Conservation (phyloP, 2,113 vertebrate species). For the Platichthys stellatus region DNA sequence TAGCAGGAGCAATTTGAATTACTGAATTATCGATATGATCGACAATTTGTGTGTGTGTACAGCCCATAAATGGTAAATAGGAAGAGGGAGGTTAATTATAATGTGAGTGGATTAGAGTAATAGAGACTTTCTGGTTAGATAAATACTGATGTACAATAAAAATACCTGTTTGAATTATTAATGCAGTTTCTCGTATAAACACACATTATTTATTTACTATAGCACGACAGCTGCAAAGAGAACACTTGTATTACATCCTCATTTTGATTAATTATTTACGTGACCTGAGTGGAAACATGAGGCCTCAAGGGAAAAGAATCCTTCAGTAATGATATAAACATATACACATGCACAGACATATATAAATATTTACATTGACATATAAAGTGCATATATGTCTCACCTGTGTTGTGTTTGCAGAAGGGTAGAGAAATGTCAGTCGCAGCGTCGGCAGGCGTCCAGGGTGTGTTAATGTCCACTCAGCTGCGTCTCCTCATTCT, state of each 20-base stretch:
- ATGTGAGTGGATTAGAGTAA: not conserved
- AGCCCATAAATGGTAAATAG: not conserved
- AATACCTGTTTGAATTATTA: not conserved
- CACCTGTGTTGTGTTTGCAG: constrained; percentile 61
- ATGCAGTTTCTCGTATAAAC: not conserved
- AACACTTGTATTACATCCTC: not conserved
- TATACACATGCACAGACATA: not conserved
- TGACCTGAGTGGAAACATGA: not conserved
- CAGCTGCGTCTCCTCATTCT: constrained; percentile 65
- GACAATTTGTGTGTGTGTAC: not conserved
- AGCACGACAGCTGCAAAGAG: not conserved
- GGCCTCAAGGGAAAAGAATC: not conserved
- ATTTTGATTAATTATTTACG: constrained; percentile 4
- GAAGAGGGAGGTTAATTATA: not conserved
- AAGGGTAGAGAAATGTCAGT: constrained; percentile 51
- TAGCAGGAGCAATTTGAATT: not conserved
- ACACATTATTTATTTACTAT: not conserved
- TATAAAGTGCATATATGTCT: constrained; percentile 1
- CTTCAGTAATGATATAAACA: not conserved
- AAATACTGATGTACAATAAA: not conserved
- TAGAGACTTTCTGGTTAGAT: not conserved
- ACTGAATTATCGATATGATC: not conserved
- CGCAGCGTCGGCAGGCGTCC: constrained; percentile 29
- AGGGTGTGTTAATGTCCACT: constrained; percentile 48
- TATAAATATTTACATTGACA: not conserved